Percentiles rank a stretch among this genome's conserved stretches.
Evolutionary conservation across 2,888 invertebrate species (phyloP).

Genomic region (Agrotis segetum): DNA sequence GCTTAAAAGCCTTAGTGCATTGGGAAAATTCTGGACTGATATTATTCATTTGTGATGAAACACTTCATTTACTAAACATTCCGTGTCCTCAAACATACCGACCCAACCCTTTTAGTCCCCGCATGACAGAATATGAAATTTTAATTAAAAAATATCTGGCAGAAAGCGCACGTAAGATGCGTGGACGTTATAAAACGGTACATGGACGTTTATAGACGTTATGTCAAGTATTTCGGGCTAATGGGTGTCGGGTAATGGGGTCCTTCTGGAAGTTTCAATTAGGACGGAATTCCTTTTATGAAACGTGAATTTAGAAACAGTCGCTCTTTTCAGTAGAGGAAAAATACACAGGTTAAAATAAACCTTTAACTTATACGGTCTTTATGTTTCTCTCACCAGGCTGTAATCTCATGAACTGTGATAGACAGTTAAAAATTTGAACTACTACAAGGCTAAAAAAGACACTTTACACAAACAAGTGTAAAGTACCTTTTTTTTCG

Average conservation of each 20-base stretch:
- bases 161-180: conserved; percentile 60
- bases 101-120: conserved; percentile 63
- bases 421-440: too few relatives aligned
- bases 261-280: conserved; percentile 42
- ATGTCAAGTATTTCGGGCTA: conserved; percentile 50
- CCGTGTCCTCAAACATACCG: conserved; percentile 10
- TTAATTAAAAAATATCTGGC: conserved; percentile 66
- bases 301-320: conserved; percentile 21
- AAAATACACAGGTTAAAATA: too few relatives aligned
- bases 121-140: conserved; percentile 67
- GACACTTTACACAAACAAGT: too few relatives aligned
- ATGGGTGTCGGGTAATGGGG: conserved; percentile 49
- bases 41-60: background rate
- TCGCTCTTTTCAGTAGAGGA: conserved; percentile 1
- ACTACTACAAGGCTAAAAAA: too few relatives aligned
- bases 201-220: conserved; percentile 8
- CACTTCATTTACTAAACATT: conserved; percentile 23
- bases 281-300: conserved; percentile 30
- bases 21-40: background rate
- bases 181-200: conserved; percentile 37
- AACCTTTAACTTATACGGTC: too few relatives aligned
- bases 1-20: too few relatives aligned
- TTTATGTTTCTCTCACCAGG: too few relatives aligned
- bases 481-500: too few relatives aligned
- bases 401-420: too few relatives aligned